Evolutionary conservation across 2,113 vertebrate genomes (phyloP).

Genomic region (Mesitornis unicolor): DNA sequence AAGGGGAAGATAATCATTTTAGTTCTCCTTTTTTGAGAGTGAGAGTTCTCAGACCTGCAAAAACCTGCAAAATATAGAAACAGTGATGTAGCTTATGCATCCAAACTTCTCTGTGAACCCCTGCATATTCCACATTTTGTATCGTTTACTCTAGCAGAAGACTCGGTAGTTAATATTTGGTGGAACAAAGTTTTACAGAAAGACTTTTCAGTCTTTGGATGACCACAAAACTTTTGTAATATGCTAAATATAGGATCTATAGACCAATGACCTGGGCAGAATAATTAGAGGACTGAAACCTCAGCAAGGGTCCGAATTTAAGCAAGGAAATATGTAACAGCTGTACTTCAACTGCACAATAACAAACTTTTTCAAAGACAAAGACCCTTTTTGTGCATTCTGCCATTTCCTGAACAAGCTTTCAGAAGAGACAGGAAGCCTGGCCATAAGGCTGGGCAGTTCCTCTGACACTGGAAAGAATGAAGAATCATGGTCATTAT

Average conservation of each 20-base stretch:
- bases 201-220: not conserved
- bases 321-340: constrained; percentile 42
- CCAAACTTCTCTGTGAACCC: not conserved
- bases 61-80: not conserved
- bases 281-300: constrained; percentile 36
- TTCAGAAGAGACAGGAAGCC: constrained; percentile 62
- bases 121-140: not conserved
- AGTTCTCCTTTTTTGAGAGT: not conserved
- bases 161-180: not conserved
- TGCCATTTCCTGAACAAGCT: constrained; percentile 36
- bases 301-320: constrained; percentile 40
- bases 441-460: constrained; percentile 23
- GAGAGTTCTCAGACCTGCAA: not conserved
- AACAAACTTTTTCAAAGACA: constrained; percentile 41
- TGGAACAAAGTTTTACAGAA: not conserved
- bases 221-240: not conserved
- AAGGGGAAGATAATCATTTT: too few relatives aligned
- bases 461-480: constrained; percentile 47
- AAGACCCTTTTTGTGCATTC: constrained; percentile 24
- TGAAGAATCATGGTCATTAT: not conserved
- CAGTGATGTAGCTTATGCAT: not conserved
- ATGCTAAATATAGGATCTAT: not conserved
- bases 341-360: constrained; percentile 46
- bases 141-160: not conserved
- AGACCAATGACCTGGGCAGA: constrained; percentile 34